Evolutionary conservation across 2,797 vertebrate species (phyloP), one percentile per base, ranked within the genome.

Genomic region (Propithecus deckenii): DNA sequence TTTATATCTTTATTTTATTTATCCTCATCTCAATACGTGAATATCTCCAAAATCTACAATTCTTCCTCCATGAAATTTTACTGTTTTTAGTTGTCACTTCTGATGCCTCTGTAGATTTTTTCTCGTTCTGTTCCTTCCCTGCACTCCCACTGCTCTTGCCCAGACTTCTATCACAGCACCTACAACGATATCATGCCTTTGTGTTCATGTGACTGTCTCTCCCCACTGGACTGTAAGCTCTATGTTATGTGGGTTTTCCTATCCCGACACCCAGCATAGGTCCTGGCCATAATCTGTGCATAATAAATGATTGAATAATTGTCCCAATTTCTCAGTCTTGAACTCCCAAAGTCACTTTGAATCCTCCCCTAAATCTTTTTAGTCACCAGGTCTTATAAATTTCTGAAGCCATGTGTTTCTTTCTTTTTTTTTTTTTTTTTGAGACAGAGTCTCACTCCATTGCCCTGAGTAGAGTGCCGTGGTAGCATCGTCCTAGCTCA

Each of bases 301-400:
- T 69, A 80, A 74, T 15, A 38, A 71, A 41, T 52, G 65, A 48
- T 5, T 55, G 17, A n/a, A 57, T n/a, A 41, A 38, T 55, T 65
- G 76, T 52, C 13, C 25, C 4, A 9, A 22, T 17, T 59, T 85
- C 28, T 48, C 57, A 23, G 18, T 86, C 81, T 35, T 92, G 7
- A 91, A 69, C 79, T 89, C 59, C 48, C 61, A 55, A 32, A 86
- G 67, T 89, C 90, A 81, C 30, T 86, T 69, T 90, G 59, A 86
- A 61, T 61, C 30, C 20, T 86, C 30, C 52, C 50, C 13, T 93
- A 86, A 75, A 69, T 71, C 43, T 43, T 86, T 52, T 75, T 63
- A 85, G 79, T 69, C 15, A 43, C 28, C n/a, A 76, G n/a, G 43
- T 63, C 28, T 59, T 9, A 41, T 2, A 65, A 63, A 46, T 63